Evolutionary conservation across 2,797 vertebrate genomes (phyloP).

Genomic region (Lacerta viridis): DNA sequence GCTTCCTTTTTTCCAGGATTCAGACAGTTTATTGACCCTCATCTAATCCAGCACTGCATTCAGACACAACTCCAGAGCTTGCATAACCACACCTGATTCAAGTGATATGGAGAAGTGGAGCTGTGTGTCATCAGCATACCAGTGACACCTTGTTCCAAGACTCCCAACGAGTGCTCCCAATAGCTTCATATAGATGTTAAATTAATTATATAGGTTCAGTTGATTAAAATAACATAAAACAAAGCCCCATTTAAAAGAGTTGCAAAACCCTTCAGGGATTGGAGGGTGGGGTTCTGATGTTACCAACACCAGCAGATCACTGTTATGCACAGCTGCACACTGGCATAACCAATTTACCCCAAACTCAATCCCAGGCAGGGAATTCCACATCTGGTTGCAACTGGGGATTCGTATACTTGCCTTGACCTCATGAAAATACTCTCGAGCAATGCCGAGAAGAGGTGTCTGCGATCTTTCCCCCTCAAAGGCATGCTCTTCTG

Average conservation of each 20-base stretch:
- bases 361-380: not conserved
- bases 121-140: no score
- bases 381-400: not conserved
- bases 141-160: no score
- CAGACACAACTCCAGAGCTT: no score
- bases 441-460: not conserved
- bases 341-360: not conserved
- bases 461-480: conserved; percentile 28
- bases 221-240: no score
- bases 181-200: no score
- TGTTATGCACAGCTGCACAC: not conserved
- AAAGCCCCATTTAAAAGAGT: not conserved
- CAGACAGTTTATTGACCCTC: no score
- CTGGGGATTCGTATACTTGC: conserved; percentile 3
- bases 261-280: not conserved
- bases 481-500: not conserved
- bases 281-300: not conserved
- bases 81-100: no score
- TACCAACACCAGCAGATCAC: not conserved
- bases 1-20: no score
- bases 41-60: no score
- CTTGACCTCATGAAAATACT: conserved; percentile 25
- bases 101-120: no score
- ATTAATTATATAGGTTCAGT: no score
- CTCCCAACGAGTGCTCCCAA: no score